Evolutionary conservation across 2,797 vertebrate genomes (phyloP).

Genomic region (Pseudochromis fuscus): DNA sequence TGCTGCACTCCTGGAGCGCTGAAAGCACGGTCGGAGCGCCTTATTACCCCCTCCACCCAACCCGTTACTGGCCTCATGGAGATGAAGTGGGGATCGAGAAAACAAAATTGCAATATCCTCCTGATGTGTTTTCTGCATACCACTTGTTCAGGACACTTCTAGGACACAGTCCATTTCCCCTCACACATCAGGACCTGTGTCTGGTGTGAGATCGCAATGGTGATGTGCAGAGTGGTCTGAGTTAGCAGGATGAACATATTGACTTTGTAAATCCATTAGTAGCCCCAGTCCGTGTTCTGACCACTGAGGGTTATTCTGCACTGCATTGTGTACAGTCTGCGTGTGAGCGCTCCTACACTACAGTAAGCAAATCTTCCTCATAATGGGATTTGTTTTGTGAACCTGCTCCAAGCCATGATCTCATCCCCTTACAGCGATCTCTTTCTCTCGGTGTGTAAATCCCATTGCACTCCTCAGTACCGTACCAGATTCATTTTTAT

Average conservation of each 20-base stretch:
- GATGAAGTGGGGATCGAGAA: constrained; percentile 26
- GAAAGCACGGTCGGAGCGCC: constrained; percentile 41
- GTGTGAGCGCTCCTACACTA: neutral
- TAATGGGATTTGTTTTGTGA: constrained; percentile 69
- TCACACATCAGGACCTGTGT: neutral
- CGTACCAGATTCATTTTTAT: constrained; percentile 44
- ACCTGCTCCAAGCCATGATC: constrained; percentile 63
- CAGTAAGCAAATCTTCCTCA: constrained; percentile 40
- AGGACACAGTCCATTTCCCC: neutral
- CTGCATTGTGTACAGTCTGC: neutral
- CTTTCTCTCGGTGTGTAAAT: constrained; percentile 46
- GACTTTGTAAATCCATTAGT: constrained; percentile 45
- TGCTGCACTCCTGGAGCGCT: constrained; percentile 19
- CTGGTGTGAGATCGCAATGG: neutral
- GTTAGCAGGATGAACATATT: constrained; percentile 47
- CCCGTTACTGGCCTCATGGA: constrained; percentile 50
- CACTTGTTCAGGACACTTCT: neutral
- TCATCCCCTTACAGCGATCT: constrained; percentile 56
- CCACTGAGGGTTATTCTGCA: constrained; percentile 6
- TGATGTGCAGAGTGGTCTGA: constrained; percentile 32
- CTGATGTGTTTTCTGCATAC: constrained; percentile 27
- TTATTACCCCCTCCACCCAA: constrained; percentile 27
- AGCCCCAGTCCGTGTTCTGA: constrained; percentile 4
- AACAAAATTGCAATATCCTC: constrained; percentile 26
- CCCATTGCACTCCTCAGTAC: constrained; percentile 43